These are phyloP conservation scores for Geotrupes spiniger DNA, from an alignment of 2,888 invertebrate species.

Conservation along the genomic window DNA sequence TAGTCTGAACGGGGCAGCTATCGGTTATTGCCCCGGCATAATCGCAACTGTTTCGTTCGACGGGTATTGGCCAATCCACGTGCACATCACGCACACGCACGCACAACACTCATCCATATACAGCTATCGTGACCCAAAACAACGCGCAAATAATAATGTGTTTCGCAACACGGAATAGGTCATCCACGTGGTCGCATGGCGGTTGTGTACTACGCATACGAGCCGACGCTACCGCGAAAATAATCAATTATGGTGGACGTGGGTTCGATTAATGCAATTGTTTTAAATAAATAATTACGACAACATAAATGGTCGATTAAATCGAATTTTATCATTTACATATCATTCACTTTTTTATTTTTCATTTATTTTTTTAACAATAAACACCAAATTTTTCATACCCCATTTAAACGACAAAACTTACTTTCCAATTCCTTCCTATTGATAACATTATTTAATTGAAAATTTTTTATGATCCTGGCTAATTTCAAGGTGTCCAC, in stretches of 20 bases:
- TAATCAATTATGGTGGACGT: background rate
- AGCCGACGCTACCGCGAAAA: slow-evolving; percentile 1
- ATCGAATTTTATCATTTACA: too few relatives aligned
- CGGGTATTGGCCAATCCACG: slow-evolving; percentile 25
- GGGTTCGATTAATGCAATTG: too few relatives aligned
- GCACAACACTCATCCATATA: slow-evolving; percentile 14
- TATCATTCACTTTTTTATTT: too few relatives aligned
- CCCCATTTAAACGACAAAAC: too few relatives aligned
- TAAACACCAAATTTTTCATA: too few relatives aligned
- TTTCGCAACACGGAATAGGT: slow-evolving; percentile 36
- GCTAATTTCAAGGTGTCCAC: too few relatives aligned
- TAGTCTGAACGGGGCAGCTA: slow-evolving; percentile 21
- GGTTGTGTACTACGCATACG: slow-evolving; percentile 10
- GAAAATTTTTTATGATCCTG: too few relatives aligned
- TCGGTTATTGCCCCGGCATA: slow-evolving; percentile 28
- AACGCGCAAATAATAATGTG: slow-evolving; percentile 31
- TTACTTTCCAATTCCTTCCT: too few relatives aligned
- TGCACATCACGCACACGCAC: slow-evolving; percentile 16
- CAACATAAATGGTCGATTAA: too few relatives aligned
- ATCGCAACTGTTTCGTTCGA: slow-evolving; percentile 19
- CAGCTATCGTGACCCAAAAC: slow-evolving; percentile 28
- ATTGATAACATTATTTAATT: too few relatives aligned
- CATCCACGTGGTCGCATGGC: slow-evolving; percentile 34
- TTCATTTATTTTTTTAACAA: too few relatives aligned
- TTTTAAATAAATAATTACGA: too few relatives aligned